phyloP scores from a whole-genome alignment of 2,797 vertebrate species.

The Neoniphon sammara region DNA sequence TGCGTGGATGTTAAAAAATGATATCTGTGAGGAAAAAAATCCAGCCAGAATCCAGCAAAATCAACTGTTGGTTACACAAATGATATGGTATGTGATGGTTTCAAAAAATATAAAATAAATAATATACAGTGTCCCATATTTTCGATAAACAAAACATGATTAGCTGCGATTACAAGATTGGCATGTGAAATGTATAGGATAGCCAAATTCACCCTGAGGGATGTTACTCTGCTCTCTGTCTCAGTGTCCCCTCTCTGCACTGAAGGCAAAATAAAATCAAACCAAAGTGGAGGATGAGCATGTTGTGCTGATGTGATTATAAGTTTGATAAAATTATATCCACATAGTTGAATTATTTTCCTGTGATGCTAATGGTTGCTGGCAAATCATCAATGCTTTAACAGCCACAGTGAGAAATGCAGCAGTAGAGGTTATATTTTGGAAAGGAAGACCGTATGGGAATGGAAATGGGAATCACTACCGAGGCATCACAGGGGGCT shows the following conservation, averaged over 20 bases:
- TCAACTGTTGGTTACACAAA: not conserved
- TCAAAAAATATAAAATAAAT: no score
- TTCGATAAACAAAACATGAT: no score
- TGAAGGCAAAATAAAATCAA: no score
- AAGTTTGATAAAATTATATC: not conserved
- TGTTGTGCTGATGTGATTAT: no score
- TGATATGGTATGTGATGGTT: not conserved
- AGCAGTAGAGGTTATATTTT: not conserved
- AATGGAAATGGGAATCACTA: slow-evolving; percentile 59
- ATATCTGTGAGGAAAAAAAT: no score
- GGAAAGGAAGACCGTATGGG: slow-evolving; percentile 16
- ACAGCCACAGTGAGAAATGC: slow-evolving; percentile 27
- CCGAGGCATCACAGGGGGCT: slow-evolving; percentile 79
- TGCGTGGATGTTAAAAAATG: not conserved
- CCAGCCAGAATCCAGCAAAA: not conserved
- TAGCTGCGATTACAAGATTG: no score
- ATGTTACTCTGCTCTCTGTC: no score
- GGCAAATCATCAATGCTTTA: slow-evolving; percentile 28
- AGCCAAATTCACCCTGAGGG: not conserved
- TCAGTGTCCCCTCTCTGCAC: no score
- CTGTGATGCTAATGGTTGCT: slow-evolving; percentile 63
- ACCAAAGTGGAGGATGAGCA: no score
- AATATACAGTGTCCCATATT: no score
- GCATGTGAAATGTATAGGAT: not conserved
- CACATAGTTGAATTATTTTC: not conserved